These are phyloP conservation scores for Anoplolepis gracilipes DNA, from an alignment of 1,140 invertebrate genomes.

Conservation along the genomic window DNA sequence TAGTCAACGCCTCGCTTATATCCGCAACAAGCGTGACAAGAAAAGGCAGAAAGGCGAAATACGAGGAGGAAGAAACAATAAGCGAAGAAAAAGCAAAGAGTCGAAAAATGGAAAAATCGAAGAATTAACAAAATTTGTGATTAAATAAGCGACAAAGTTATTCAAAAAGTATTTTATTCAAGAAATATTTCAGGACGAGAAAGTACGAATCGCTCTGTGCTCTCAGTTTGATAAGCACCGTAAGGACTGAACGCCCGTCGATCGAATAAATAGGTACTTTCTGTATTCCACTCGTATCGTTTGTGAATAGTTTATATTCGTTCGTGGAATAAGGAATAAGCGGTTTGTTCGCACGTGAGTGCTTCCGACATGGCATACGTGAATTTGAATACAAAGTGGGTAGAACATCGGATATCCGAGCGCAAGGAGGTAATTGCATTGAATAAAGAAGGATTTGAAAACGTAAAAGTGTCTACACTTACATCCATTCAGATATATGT, in stretches of 20 bases:
- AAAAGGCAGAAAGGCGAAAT: constrained; percentile 56
- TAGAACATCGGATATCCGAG: constrained; percentile 56
- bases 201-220: constrained; percentile 45
- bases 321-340: constrained; percentile 73
- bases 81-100: neutral
- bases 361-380: constrained; percentile 71
- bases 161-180: constrained; percentile 9
- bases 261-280: constrained; percentile 69
- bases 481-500: constrained; percentile 55
- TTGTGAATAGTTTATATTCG: constrained; percentile 74
- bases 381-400: constrained; percentile 73
- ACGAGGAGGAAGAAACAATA: constrained; percentile 28
- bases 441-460: constrained; percentile 71
- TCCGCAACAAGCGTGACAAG: constrained; percentile 77
- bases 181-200: constrained; percentile 31
- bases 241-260: constrained; percentile 29
- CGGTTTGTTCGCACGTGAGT: constrained; percentile 72
- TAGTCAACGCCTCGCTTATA: constrained; percentile 82
- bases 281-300: constrained; percentile 64
- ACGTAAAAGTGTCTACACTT: constrained; percentile 56
- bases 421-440: constrained; percentile 69
- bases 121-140: neutral
- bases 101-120: neutral
- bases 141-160: neutral
- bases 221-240: constrained; percentile 54